Percentiles rank a stretch among this genome's conserved stretches.
These are phyloP conservation scores for Allygus modestus DNA, from an alignment of 2,888 invertebrate genomes.

Conservation along the genomic window DNA sequence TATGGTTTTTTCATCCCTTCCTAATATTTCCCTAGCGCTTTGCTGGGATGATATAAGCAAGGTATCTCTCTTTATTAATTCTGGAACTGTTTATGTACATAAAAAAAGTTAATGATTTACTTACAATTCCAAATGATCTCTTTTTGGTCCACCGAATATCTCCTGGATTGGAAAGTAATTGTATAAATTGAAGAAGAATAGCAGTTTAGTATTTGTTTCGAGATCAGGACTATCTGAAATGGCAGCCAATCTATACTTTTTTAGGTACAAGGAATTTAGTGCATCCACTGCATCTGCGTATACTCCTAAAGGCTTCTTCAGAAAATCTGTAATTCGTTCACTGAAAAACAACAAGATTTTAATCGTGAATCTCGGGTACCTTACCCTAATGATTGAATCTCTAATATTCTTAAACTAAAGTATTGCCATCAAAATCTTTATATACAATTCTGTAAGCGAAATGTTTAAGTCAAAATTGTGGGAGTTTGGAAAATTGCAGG, in stretches of 20 bases:
- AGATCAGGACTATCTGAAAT: conserved; percentile 47
- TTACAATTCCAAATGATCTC: conserved; percentile 34
- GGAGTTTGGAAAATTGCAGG: no score
- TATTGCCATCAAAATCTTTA: no score
- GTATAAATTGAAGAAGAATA: conserved; percentile 30
- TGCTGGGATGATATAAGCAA: no score
- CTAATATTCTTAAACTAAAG: no score
- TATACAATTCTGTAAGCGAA: no score
- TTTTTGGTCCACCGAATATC: conserved; percentile 49
- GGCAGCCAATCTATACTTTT: conserved; percentile 44
- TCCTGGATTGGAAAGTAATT: conserved; percentile 51
- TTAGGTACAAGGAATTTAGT: conserved; percentile 25
- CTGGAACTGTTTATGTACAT: no score
- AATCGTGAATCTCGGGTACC: no score
- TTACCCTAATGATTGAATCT: no score
- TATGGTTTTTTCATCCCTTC: no score
- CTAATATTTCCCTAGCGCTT: no score
- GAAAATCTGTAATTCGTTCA: conserved; percentile 1
- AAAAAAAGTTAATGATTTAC: not conserved
- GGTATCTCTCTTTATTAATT: no score
- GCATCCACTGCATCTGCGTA: conserved; percentile 46
- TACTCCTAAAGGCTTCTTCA: conserved; percentile 27
- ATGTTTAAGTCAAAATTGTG: no score
- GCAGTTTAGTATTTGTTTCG: conserved; percentile 45
- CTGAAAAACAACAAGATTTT: conserved; percentile 2